Evolutionary conservation across 2,113 vertebrate species (phyloP), one percentile per base, ranked within the genome.

Genomic region (Morphnarchus princeps): DNA sequence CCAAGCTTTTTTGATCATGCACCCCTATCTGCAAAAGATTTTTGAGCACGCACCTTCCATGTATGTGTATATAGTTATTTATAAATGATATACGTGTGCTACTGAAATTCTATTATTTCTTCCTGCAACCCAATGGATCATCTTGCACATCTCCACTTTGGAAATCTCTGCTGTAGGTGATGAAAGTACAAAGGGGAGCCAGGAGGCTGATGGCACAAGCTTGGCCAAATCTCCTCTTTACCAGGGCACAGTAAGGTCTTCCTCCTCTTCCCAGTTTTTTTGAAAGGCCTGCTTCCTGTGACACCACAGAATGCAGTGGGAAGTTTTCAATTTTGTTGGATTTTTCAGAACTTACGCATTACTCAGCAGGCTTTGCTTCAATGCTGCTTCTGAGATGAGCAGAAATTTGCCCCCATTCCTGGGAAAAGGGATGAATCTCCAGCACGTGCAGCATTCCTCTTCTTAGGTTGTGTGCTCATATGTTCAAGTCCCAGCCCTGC

Each of bases 11-110:
- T 65, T 58, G 15, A 8, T 40, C 3, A 1, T 18, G 25, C 22
- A 61, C 2, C 12, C 13, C 10, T 49, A 29, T 21, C 26, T 42
- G 36, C 47, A 76, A 69, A 10, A 13, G 11, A 13, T 4, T 45
- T 82, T 59, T 34, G 12, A 69, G 36, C 50, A 5, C 0, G 2
- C 26, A 36, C 42, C 11, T 59, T 34, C 13, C 3, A 1, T 11
- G 4, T n/a, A 40, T 13, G 9, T 29, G 13, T 57, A 28, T 50
- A 3, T 57, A 82, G 49, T 49, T 59, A 29, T 73, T 88, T 54
- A 73, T 49, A 45, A 73, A 78, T 45, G 2, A 19, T 5, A 32
- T 1, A 8, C 6, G 8, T 0, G 1, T 16, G 22, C 26, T 32
- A 3, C 54, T 40, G 52, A 82, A 52, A 32, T 45, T 18, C 43